A percentile compares a stretch with the other conserved stretches of the same genome.
phyloP scores from a whole-genome alignment of 2,797 vertebrate genomes.

The Vultur gryphus region DNA sequence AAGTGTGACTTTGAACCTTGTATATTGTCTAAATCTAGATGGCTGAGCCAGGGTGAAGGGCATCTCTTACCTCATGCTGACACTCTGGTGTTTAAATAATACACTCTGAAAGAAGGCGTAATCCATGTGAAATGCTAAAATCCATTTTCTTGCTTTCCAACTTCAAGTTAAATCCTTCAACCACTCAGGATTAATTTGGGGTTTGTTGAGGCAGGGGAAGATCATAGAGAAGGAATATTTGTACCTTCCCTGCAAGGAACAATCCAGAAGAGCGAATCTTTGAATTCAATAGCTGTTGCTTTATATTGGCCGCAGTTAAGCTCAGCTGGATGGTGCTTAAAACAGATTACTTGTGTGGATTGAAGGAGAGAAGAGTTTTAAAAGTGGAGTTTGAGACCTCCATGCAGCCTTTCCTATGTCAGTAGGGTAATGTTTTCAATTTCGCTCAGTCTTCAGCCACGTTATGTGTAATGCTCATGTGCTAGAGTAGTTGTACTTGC shows the following conservation, averaged over 20 bases:
- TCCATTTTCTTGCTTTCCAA: not conserved
- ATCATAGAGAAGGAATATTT: not conserved
- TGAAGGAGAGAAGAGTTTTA: not conserved
- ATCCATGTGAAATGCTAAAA: not conserved
- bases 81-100: not conserved
- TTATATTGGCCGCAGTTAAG: not conserved
- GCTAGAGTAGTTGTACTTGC: not conserved
- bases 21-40: not conserved
- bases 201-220: not conserved
- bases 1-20: not conserved
- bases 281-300: not conserved
- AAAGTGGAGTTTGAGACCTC: not conserved
- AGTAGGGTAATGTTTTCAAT: not conserved
- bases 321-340: not conserved
- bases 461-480: not conserved
- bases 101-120: not conserved
- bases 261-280: not conserved
- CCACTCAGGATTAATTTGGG: not conserved
- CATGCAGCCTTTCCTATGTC: not conserved
- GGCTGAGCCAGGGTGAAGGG: not conserved
- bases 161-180: not conserved
- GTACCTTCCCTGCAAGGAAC: not conserved
- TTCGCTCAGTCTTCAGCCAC: not conserved
- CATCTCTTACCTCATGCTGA: not conserved
- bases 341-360: not conserved